Conservation (phyloP, 2,113 vertebrate species). For the Danionella cerebrum region DNA sequence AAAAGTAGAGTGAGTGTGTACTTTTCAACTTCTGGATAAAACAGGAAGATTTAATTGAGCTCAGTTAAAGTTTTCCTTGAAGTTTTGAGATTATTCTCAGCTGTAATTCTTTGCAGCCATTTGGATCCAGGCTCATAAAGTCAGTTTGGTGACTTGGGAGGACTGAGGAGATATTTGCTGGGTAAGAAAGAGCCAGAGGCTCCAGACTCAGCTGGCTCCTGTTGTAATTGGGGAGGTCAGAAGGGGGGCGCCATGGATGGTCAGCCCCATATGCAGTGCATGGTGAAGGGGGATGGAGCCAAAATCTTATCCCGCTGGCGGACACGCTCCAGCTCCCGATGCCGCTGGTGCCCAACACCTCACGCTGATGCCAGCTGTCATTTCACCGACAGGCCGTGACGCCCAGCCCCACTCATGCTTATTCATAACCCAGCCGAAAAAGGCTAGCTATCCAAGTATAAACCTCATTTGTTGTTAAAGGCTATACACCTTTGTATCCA, state of each 20-base stretch:
- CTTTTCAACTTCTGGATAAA: too few species aligned
- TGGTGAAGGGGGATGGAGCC: slow-evolving; percentile 29
- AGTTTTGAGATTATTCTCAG: not conserved
- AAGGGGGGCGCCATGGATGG: slow-evolving; percentile 55
- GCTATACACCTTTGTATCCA: not conserved
- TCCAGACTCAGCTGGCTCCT: slow-evolving; percentile 57
- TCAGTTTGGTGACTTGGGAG: not conserved
- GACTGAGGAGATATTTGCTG: not conserved
- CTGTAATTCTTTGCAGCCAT: not conserved
- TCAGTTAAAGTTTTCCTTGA: not conserved
- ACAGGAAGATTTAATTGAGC: not conserved
- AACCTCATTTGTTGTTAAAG: not conserved
- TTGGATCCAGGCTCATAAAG: slow-evolving; percentile 27
- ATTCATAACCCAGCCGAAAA: not conserved
- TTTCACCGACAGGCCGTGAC: slow-evolving; percentile 45
- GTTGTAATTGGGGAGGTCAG: slow-evolving; percentile 63
- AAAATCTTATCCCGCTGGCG: slow-evolving; percentile 37
- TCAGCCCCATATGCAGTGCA: slow-evolving; percentile 55
- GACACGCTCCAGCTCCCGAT: slow-evolving; percentile 59
- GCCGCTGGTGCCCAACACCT: slow-evolving; percentile 49
- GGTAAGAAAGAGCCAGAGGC: slow-evolving; percentile 11
- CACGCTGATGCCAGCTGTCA: slow-evolving; percentile 61
- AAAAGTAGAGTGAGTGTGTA: too few species aligned
- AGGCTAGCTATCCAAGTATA: not conserved
- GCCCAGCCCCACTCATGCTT: slow-evolving; percentile 41